A percentile compares a stretch with the other conserved stretches of the same genome.
Conservation (phyloP, 2,888 invertebrate genomes). For the Byasa hedistus region DNA sequence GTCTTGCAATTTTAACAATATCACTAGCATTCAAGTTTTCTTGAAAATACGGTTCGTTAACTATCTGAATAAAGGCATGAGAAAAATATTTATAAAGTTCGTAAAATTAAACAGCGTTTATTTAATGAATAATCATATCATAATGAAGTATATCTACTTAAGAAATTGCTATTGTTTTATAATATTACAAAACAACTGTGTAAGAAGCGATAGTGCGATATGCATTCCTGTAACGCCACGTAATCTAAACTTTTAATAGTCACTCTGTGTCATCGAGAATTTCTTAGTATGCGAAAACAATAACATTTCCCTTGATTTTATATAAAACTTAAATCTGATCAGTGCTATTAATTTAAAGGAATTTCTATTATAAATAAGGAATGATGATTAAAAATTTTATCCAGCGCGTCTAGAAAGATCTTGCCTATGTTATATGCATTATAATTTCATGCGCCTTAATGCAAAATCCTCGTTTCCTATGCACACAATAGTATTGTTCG, state of each 20-base stretch:
- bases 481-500: slow-evolving; percentile 31
- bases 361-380: not conserved
- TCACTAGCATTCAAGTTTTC: slow-evolving; percentile 5
- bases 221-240: not conserved
- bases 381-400: not conserved
- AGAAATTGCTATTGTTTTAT: not conserved
- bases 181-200: not conserved
- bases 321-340: not conserved
- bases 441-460: slow-evolving; percentile 16
- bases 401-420: not conserved
- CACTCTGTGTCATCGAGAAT: not conserved
- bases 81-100: not conserved
- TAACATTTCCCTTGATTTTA: not conserved
- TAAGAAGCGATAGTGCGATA: not conserved
- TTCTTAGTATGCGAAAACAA: not conserved
- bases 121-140: not conserved
- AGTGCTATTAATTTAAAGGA: not conserved
- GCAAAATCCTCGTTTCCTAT: slow-evolving; percentile 30
- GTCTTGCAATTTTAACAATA: not conserved
- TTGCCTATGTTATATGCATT: not conserved
- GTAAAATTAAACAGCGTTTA: not conserved
- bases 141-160: not conserved
- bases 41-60: not conserved
- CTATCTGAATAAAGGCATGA: not conserved
- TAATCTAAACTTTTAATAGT: not conserved